Evolutionary conservation across 1,140 invertebrate species (phyloP), one percentile per base, ranked within the genome.

Genomic region (Galleria mellonella): DNA sequence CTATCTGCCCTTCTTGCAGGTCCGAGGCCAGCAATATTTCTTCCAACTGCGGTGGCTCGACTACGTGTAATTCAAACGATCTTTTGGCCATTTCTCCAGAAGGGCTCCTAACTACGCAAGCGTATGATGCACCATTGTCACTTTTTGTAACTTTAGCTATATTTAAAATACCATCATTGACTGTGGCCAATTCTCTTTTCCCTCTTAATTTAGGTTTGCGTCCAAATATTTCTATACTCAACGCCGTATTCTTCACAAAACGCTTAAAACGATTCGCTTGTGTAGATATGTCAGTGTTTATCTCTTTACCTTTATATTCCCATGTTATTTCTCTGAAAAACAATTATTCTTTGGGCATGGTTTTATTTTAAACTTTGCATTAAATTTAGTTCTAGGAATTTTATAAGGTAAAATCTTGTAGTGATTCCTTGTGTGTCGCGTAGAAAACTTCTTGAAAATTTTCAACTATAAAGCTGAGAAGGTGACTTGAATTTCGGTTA

Each of bases 1-100:
- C 94, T 43, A 96, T 89, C 66, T 95, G 94, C 6, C 95, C 96
- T 88, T 97, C 94, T 81, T 95, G 92, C 9, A 95, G 83, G 63
- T 94, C 92, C 30, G 90, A 87, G 0, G 75, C 73, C 17, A 87
- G 50, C 55, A 35, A 36, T 43, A 87, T 81, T 17, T 84, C 82
- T 62, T 91, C 90, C 53, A 94, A 87, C 27, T 92, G 88, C 0
- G 93, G 93, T 2, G 92, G 90, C 89, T 92, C 92, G 60, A 92
- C 91, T 6, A 94, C 91, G 51, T 90, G 89, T 10, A 94, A 69
- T 61, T 90, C 86, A 70, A 92, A 89, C 12, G 90, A 88, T 33
- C 90, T 83, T 49, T 91, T 91, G 1, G 93, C 93, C 43, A 92
- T 91, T 72, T 95, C 92, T 0, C 93, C 94, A 6, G 93, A 91